phyloP scores from a whole-genome alignment of 2,113 vertebrate species.

The Crotalus horridus region DNA sequence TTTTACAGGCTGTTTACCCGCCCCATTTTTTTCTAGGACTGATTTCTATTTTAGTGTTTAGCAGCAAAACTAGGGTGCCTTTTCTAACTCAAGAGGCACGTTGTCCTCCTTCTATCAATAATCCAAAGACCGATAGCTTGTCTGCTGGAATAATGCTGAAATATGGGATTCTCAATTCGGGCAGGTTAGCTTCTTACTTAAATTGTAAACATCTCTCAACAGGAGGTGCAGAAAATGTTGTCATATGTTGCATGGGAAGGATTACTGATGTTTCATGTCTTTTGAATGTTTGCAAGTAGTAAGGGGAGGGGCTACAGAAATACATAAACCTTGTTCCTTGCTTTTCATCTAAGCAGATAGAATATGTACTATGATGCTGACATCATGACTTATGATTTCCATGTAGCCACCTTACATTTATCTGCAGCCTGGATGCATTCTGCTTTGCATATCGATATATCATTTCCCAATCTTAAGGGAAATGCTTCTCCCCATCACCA shows the following conservation, averaged over 20 bases:
- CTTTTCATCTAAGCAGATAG: neutral
- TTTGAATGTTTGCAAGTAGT: neutral
- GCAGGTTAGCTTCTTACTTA: neutral
- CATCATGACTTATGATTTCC: neutral
- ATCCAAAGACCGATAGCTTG: neutral
- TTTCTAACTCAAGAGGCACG: neutral
- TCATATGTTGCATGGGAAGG: neutral
- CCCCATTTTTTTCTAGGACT: neutral
- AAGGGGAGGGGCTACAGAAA: neutral
- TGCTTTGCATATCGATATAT: neutral
- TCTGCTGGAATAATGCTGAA: constrained; percentile 9
- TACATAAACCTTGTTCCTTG: neutral
- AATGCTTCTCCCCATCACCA: constrained; percentile 2
- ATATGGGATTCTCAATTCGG: neutral
- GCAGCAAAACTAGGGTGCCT: neutral
- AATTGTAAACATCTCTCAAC: neutral
- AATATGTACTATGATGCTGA: neutral
- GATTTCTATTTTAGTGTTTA: neutral
- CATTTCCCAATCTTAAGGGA: constrained; percentile 1
- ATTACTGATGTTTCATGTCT: neutral
- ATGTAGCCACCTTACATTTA: neutral
- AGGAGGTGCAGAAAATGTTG: neutral
- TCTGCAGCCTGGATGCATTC: neutral
- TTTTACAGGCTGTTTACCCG: neutral
- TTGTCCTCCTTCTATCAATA: neutral